These are phyloP conservation scores for Physocephala rufipes DNA, from an alignment of 2,888 invertebrate genomes.

Conservation along the genomic window DNA sequence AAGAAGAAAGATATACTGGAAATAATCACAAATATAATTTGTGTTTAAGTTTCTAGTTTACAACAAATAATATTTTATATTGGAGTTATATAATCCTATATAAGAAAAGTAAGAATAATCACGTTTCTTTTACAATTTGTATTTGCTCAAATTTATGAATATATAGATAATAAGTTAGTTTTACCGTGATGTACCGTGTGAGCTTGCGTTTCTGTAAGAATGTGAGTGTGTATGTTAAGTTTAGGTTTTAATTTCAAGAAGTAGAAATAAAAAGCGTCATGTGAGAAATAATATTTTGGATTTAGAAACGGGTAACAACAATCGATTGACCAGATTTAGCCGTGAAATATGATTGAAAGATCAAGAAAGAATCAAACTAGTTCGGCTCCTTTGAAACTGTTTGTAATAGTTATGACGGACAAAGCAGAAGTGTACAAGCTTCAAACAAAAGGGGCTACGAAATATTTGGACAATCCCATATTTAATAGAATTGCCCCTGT, in stretches of 20 bases:
- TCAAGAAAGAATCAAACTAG: too few relatives aligned
- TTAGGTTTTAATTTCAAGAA: conserved; percentile 11
- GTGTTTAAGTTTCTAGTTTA: conserved; percentile 4
- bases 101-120: background rate
- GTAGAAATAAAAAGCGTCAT: too few relatives aligned
- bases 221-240: background rate
- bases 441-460: too few relatives aligned
- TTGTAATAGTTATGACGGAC: too few relatives aligned
- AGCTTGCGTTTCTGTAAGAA: background rate
- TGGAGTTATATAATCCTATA: background rate
- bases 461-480: too few relatives aligned
- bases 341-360: too few relatives aligned
- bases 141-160: background rate
- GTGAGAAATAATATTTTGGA: too few relatives aligned
- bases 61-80: background rate
- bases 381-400: too few relatives aligned
- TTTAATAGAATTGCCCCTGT: too few relatives aligned
- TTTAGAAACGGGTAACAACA: too few relatives aligned
- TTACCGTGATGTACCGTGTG: background rate
- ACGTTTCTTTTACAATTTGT: background rate
- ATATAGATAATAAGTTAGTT: background rate
- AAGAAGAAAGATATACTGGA: conserved; percentile 18
- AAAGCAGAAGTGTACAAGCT: too few relatives aligned
- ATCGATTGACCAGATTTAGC: too few relatives aligned
- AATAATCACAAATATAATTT: conserved; percentile 34